Evolutionary conservation across 2,888 invertebrate genomes (phyloP).

Genomic region (Beris chalybata): DNA sequence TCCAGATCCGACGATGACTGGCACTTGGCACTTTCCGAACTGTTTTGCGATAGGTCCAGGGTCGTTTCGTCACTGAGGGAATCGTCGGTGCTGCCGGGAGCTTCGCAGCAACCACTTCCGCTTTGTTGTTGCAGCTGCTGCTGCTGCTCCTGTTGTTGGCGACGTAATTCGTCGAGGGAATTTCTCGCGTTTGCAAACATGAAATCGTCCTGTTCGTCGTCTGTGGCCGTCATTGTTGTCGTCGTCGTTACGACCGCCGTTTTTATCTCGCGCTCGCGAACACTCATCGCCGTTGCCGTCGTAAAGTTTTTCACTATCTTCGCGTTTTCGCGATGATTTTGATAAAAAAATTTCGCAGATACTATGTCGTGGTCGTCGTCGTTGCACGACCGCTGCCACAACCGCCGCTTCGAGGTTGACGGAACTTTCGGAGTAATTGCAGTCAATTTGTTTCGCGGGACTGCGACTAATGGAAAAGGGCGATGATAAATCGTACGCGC

Average conservation of each 20-base stretch:
- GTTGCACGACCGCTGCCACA: background rate
- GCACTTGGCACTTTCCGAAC: slow-evolving; percentile 24
- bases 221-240: too few relatives aligned
- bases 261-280: too few relatives aligned
- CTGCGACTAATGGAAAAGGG: slow-evolving; percentile 8
- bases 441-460: slow-evolving; percentile 11
- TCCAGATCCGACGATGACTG: slow-evolving; percentile 21
- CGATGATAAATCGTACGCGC: slow-evolving; percentile 8
- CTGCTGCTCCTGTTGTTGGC: too few relatives aligned
- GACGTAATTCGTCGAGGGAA: too few relatives aligned
- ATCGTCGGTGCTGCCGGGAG: slow-evolving; percentile 9
- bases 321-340: slow-evolving; percentile 3
- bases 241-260: too few relatives aligned
- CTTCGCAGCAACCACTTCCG: background rate
- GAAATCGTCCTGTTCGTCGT: too few relatives aligned
- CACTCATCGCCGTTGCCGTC: too few relatives aligned
- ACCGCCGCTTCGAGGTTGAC: slow-evolving; percentile 1
- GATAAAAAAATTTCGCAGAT: slow-evolving; percentile 17
- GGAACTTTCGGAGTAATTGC: slow-evolving; percentile 8
- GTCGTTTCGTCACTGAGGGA: slow-evolving; percentile 26
- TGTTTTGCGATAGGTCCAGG: slow-evolving; percentile 18
- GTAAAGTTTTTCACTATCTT: slow-evolving; percentile 19
- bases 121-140: too few relatives aligned
- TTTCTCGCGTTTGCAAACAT: too few relatives aligned
- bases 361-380: slow-evolving; percentile 15